These are phyloP conservation scores for Phrynosoma platyrhinos DNA, from an alignment of 2,113 vertebrate species.

Conservation along the genomic window DNA sequence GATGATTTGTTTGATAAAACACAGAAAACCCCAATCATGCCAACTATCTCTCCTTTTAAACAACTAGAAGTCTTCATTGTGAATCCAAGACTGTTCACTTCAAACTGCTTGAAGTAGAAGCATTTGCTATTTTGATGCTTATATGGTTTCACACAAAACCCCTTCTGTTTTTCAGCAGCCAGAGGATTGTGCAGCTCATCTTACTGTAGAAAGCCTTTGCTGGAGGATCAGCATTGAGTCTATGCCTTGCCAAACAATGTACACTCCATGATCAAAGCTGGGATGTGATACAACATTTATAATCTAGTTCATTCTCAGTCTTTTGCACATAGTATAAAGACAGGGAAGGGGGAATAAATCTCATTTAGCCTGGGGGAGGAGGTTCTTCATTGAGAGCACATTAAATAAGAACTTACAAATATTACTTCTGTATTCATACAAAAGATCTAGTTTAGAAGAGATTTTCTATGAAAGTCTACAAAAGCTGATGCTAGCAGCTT, in stretches of 20 bases:
- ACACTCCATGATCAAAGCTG: constrained; percentile 84
- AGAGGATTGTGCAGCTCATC: constrained; percentile 82
- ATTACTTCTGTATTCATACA: too few species aligned
- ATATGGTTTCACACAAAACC: constrained; percentile 83
- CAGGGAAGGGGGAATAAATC: not conserved
- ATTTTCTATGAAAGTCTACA: too few species aligned
- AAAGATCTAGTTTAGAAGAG: too few species aligned
- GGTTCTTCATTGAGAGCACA: constrained; percentile 14
- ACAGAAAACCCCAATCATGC: constrained; percentile 66
- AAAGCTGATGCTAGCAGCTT: too few species aligned
- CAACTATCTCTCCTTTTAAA: constrained; percentile 72
- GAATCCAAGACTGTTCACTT: constrained; percentile 61
- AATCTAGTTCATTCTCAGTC: constrained; percentile 74
- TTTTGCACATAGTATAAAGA: constrained; percentile 32
- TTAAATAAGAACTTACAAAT: not conserved
- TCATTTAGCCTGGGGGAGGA: constrained; percentile 10
- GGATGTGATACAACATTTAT: constrained; percentile 76
- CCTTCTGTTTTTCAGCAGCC: constrained; percentile 81
- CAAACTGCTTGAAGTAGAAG: constrained; percentile 73
- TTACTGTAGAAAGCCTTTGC: constrained; percentile 72
- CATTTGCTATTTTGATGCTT: constrained; percentile 79
- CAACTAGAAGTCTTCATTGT: constrained; percentile 80
- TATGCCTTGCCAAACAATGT: constrained; percentile 79
- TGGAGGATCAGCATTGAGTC: constrained; percentile 75
- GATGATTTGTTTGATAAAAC: constrained; percentile 69